These are phyloP conservation scores for Gonocerus acuteangulatus DNA, from an alignment of 2,888 invertebrate genomes.

Conservation along the genomic window DNA sequence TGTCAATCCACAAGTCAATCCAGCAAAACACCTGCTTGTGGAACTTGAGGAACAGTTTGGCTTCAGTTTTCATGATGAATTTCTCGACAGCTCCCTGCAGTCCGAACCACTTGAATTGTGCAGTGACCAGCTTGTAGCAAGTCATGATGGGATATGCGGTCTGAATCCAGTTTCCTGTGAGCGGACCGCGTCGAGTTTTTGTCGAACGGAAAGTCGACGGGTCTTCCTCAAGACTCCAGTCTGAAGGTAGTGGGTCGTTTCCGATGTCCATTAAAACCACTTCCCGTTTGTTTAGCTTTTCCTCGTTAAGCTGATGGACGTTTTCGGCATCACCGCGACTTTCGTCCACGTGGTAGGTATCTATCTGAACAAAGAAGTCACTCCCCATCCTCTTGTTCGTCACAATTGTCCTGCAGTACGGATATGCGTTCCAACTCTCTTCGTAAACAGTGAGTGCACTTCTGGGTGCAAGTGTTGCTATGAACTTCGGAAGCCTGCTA, in stretches of 20 bases:
- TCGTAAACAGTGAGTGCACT: constrained; percentile 94
- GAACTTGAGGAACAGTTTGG: constrained; percentile 76
- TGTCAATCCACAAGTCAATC: constrained; percentile 94
- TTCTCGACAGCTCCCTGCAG: constrained; percentile 52
- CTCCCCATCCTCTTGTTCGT: constrained; percentile 91
- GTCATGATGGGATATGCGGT: constrained; percentile 53
- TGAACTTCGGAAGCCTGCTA: constrained; percentile 89
- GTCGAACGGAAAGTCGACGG: constrained; percentile 77
- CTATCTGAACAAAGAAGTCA: constrained; percentile 85
- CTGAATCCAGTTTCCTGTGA: constrained; percentile 73
- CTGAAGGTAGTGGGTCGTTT: constrained; percentile 73
- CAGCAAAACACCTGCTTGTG: constrained; percentile 99
- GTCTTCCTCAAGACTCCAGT: constrained; percentile 82
- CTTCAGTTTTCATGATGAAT: constrained; percentile 49
- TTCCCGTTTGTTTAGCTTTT: constrained; percentile 79
- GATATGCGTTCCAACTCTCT: constrained; percentile 99
- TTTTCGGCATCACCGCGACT: constrained; percentile 79
- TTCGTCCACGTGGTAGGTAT: constrained; percentile 78
- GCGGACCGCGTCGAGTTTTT: constrained; percentile 92
- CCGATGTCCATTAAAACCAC: constrained; percentile 91
- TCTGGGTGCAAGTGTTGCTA: constrained; percentile 86
- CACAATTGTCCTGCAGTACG: constrained; percentile 93
- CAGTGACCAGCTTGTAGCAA: constrained; percentile 55
- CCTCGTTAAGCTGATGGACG: constrained; percentile 81
- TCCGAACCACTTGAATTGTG: constrained; percentile 58